Base-by-base conservation (phyloP, 2,797 vertebrate species). In the Pitangus sulphuratus region DNA sequence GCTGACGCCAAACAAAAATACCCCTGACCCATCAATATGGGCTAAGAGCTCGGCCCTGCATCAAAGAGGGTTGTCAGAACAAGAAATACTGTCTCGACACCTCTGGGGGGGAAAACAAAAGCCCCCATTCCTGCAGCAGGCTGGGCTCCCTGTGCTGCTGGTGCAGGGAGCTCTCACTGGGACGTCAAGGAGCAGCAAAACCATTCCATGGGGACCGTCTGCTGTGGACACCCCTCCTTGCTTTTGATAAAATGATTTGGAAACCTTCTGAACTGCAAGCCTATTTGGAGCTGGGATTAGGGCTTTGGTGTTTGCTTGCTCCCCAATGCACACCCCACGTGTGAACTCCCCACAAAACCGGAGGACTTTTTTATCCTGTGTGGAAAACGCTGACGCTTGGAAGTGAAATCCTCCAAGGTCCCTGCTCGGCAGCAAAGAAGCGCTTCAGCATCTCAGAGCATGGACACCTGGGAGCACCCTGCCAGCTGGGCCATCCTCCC, bases 1-100 rank as follows among this genome's bases (percentile, higher is more conserved):
- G 92, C 93, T 96, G 96, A 96, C 61, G 35, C 89, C 70, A 95
- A 95, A 92, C 39, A 95, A 92, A 95, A 95, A 92, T 93, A 93
- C 89, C 92, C 92, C 93, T 89, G 84, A 87, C 91, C 93, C 93
- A 94, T 97, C 91, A 68, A 93, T 95, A 94, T 0, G 50, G 85
- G 87, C 95, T 95, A 70, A 94, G 80, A 95, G 91, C 92, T 90
- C 68, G 0, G 88, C 88, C 93, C 71, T 18, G 83, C 81, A 87
- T 87, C 95, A 89, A 56, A 96, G 89, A 68, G 45, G 4, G 1
- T 17, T 68, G 60, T 86, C 91, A 90, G 76, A 91, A 57, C 16
- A 33, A 82, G 94, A 84, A 89, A 82, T 35, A 48, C 7, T 40
- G 35, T 57, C 88, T 66, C 0, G 0, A 92, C 84, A 70, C 93